Evolutionary conservation across 2,113 vertebrate species (phyloP).

Genomic region (Xiphophorus hellerii): DNA sequence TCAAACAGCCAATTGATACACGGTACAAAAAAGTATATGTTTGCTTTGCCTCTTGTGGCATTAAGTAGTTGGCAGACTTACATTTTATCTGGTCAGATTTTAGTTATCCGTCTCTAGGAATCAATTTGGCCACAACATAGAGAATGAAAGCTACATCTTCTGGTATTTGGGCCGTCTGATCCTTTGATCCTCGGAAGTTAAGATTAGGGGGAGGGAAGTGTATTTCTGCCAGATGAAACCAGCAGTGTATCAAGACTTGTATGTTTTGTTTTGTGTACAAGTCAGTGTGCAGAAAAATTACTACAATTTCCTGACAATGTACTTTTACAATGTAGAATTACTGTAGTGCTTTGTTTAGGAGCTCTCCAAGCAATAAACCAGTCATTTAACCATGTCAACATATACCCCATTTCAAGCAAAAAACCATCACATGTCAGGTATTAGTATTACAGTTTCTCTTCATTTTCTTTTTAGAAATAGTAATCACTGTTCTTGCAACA

Average conservation of each 20-base stretch:
- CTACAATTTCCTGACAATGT: background rate
- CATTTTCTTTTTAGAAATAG: background rate
- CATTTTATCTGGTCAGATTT: constrained; percentile 27
- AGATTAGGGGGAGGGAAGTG: constrained; percentile 6
- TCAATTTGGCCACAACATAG: background rate
- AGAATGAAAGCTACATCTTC: constrained; percentile 9
- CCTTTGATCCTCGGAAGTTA: constrained; percentile 12
- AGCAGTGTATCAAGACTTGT: background rate
- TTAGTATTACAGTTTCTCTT: background rate
- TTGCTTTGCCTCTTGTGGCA: constrained; percentile 8
- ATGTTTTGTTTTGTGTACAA: background rate
- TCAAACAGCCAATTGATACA: constrained; percentile 40
- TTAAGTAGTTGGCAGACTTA: constrained; percentile 24
- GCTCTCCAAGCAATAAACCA: background rate
- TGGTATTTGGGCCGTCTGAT: background rate
- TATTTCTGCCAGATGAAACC: constrained; percentile 19
- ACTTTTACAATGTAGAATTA: background rate
- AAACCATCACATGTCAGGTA: background rate
- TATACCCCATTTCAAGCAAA: no score
- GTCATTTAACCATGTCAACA: background rate
- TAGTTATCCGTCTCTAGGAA: constrained; percentile 1
- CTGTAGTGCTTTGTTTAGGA: background rate
- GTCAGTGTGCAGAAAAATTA: background rate
- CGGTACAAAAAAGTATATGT: constrained; percentile 35
- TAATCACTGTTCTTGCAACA: background rate